These are phyloP conservation scores for Fistularia tabacaria DNA, from an alignment of 2,797 vertebrate genomes.

Conservation along the genomic window DNA sequence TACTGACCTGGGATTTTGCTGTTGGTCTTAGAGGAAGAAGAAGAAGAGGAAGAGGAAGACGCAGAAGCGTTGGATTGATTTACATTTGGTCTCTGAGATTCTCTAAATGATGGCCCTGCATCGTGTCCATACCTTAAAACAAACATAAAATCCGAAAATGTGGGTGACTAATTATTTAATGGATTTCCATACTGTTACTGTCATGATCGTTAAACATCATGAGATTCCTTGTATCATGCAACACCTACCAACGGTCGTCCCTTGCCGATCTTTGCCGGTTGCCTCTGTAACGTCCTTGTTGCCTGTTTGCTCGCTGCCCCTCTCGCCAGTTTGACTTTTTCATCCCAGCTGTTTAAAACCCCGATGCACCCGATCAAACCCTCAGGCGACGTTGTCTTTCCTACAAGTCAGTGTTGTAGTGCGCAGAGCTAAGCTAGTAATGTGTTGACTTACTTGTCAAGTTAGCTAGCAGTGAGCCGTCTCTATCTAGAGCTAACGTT, in stretches of 20 bases:
- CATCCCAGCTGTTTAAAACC: slow-evolving; percentile 44
- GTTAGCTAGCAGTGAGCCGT: too few species aligned
- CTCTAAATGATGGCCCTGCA: slow-evolving; percentile 45
- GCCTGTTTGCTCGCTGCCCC: slow-evolving; percentile 42
- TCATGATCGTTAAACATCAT: too few species aligned
- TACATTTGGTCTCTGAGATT: slow-evolving; percentile 37
- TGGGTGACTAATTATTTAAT: too few species aligned
- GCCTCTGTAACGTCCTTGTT: slow-evolving; percentile 53
- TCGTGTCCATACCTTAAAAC: slow-evolving; percentile 43
- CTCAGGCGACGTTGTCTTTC: slow-evolving; percentile 1
- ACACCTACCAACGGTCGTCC: slow-evolving; percentile 52
- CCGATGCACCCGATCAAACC: not conserved
- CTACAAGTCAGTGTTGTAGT: not conserved
- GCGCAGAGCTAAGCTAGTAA: not conserved
- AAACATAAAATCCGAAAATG: not conserved
- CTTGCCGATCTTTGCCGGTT: slow-evolving; percentile 34
- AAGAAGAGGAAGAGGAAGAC: slow-evolving; percentile 21
- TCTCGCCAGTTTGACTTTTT: slow-evolving; percentile 66
- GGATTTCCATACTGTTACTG: not conserved
- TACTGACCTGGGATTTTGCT: slow-evolving; percentile 80
- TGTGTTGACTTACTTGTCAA: too few species aligned
- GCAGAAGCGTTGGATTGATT: slow-evolving; percentile 18
- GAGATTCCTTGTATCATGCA: not conserved
- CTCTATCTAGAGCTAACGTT: too few species aligned
- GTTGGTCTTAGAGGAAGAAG: slow-evolving; percentile 36